Conservation (phyloP, 1,140 invertebrate species). For the Drosophila pachea region DNA sequence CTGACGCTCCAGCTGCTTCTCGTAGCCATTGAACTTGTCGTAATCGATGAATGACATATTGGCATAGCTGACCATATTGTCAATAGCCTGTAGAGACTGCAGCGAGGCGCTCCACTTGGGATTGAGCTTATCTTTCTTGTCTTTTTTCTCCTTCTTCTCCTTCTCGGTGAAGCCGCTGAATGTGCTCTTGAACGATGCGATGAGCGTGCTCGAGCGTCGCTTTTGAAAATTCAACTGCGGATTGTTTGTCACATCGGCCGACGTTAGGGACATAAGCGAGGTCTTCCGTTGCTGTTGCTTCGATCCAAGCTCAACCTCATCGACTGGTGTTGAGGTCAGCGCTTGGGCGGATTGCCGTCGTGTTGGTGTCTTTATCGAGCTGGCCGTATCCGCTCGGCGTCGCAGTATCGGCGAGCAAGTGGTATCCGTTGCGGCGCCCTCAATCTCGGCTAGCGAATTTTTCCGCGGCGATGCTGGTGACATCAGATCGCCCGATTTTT, state of each 20-base stretch:
- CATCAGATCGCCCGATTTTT: constrained; percentile 61
- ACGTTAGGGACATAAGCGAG: constrained; percentile 46
- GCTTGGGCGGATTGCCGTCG: constrained; percentile 57
- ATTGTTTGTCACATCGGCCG: constrained; percentile 43
- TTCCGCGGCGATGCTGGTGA: constrained; percentile 67
- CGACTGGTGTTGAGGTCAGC: constrained; percentile 55
- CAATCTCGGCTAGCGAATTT: constrained; percentile 55
- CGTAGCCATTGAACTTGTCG: constrained; percentile 78
- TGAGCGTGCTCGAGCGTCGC: constrained; percentile 65
- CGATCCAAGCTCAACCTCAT: constrained; percentile 20
- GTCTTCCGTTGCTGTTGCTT: constrained; percentile 39
- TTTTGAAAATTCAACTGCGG: constrained; percentile 70
- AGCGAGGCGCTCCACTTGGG: constrained; percentile 78
- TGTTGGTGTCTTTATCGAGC: constrained; percentile 43
- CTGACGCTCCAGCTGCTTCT: constrained; percentile 73
- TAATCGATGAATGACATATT: constrained; percentile 79
- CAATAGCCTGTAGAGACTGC: constrained; percentile 76
- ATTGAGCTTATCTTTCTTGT: constrained; percentile 72
- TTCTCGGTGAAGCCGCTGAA: constrained; percentile 42
- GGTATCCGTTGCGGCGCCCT: constrained; percentile 10
- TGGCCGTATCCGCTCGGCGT: constrained; percentile 37
- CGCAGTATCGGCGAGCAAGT: constrained; percentile 34
- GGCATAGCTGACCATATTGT: constrained; percentile 78
- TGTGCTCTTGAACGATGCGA: constrained; percentile 67
- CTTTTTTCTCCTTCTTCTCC: constrained; percentile 26